A percentile compares a stretch with the other conserved stretches of the same genome.
Conservation (phyloP, 92 coral and sea anemone species). For the Nematostella vectensis region DNA sequence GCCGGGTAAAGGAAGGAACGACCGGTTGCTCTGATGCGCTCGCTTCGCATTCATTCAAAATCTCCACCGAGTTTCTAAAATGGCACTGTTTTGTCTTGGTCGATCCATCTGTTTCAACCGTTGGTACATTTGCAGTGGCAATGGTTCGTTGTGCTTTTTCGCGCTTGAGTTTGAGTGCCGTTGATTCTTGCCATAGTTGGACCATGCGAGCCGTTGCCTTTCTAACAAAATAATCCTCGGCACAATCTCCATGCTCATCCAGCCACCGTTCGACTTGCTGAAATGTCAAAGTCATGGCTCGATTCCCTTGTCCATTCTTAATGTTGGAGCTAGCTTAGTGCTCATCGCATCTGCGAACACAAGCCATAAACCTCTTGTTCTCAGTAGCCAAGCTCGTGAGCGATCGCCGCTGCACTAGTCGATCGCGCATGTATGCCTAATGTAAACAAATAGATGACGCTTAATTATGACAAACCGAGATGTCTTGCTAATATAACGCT, state of each 20-base stretch:
- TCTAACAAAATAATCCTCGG: constrained; percentile 89
- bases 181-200: constrained; percentile 74
- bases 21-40: constrained; percentile 34
- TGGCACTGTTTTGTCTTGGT: constrained; percentile 56
- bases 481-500: constrained; percentile 36
- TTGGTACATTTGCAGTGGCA: constrained; percentile 25
- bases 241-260: constrained; percentile 64
- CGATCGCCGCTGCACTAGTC: no score
- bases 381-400: constrained; percentile 13
- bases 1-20: constrained; percentile 33
- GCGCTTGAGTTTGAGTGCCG: constrained; percentile 32
- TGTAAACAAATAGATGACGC: constrained; percentile 84
- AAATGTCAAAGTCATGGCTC: constrained; percentile 83
- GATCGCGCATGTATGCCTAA: constrained; percentile 83
- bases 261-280: constrained; percentile 97
- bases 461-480: constrained; percentile 46
- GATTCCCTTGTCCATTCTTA: constrained; percentile 39
- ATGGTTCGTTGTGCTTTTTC: constrained; percentile 35
- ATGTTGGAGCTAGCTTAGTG: constrained; percentile 25
- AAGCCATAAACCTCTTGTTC: constrained; percentile 15
- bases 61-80: constrained; percentile 73
- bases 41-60: constrained; percentile 53
- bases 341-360: constrained; percentile 37
- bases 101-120: constrained; percentile 35
- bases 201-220: constrained; percentile 89